phyloP scores from a whole-genome alignment of 1,140 invertebrate species.

The Doryteuthis pealeii region DNA sequence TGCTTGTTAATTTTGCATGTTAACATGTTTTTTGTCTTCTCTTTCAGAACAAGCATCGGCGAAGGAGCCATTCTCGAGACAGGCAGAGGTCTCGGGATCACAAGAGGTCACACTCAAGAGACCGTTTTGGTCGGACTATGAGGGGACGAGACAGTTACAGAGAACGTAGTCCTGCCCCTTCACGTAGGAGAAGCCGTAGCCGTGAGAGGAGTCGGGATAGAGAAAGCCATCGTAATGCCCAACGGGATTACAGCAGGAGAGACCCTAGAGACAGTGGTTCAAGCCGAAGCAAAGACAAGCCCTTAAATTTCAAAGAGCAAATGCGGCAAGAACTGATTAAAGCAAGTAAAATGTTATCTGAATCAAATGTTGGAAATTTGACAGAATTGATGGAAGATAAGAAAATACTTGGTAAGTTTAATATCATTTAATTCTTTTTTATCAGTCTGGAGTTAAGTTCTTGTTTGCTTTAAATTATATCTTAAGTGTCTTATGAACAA shows the following conservation, averaged over 20 bases:
- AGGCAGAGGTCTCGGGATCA: constrained; percentile 17
- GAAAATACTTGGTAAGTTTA: background rate
- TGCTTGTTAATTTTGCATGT: no score
- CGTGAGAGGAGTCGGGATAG: constrained; percentile 2
- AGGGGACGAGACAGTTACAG: background rate
- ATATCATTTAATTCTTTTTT: no score
- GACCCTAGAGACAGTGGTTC: background rate
- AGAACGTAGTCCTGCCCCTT: constrained; percentile 19
- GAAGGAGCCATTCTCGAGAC: constrained; percentile 21
- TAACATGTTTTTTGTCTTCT: background rate
- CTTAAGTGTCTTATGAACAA: no score
- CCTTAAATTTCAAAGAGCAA: constrained; percentile 49
- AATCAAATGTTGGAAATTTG: constrained; percentile 14
- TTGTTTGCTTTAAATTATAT: no score
- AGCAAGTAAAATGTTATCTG: constrained; percentile 37
- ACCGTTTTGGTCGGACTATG: background rate
- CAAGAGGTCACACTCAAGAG: constrained; percentile 5
- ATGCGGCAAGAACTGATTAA: constrained; percentile 47
- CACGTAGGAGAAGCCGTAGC: constrained; percentile 27
- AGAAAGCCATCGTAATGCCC: background rate
- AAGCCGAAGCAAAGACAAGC: constrained; percentile 22
- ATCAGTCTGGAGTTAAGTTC: no score
- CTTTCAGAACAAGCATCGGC: constrained; percentile 20
- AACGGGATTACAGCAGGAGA: background rate
- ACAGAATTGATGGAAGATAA: constrained; percentile 17